Conservation (phyloP, 2,888 invertebrate species). For the Synanthedon myopaeformis region DNA sequence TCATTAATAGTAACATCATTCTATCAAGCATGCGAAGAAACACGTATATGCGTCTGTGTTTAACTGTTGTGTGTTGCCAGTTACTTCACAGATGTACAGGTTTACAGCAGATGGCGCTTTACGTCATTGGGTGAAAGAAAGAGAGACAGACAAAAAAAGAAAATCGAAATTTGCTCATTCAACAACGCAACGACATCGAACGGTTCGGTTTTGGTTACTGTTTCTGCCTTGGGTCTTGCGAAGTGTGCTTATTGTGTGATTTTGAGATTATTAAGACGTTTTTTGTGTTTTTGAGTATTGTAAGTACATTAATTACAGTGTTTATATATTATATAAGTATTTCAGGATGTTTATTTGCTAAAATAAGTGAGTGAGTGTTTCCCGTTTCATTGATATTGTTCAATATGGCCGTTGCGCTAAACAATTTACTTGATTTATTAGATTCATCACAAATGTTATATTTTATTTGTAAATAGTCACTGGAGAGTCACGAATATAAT, state of each 20-base stretch:
- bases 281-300: constrained; percentile 46
- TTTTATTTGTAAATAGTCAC: constrained; percentile 1
- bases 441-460: not conserved
- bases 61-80: not conserved
- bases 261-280: constrained; percentile 44
- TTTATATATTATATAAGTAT: constrained; percentile 6
- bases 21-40: no score
- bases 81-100: not conserved
- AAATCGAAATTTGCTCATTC: constrained; percentile 46
- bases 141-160: constrained; percentile 33
- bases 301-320: constrained; percentile 35
- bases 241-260: constrained; percentile 55
- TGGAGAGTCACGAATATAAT: constrained; percentile 1
- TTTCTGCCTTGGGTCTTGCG: constrained; percentile 65
- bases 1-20: no score
- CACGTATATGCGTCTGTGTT: not conserved
- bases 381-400: constrained; percentile 34
- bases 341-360: constrained; percentile 1
- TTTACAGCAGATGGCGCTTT: constrained; percentile 30
- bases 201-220: constrained; percentile 16
- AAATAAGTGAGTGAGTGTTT: constrained; percentile 13
- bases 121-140: constrained; percentile 15
- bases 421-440: constrained; percentile 28
- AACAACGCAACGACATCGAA: constrained; percentile 51
- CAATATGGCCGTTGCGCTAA: constrained; percentile 64